Evolutionary conservation across 1,140 invertebrate species (phyloP), one percentile per base, ranked within the genome.

Genomic region (Liolophura sinensis): DNA sequence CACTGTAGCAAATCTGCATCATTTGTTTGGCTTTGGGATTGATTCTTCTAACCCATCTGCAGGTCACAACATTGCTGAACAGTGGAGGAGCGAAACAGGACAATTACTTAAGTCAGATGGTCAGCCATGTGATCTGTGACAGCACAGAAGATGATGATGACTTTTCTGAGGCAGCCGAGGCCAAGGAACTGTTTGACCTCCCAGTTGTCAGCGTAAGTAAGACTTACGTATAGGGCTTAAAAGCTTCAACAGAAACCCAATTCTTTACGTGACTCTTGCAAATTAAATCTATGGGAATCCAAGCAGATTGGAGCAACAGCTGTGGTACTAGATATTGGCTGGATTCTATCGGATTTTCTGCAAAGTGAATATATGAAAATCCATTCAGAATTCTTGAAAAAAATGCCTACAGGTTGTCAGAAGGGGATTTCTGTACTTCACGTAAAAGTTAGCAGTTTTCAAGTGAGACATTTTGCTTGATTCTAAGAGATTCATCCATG

Each of bases 131-230:
- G 72, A 92, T 96, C 79, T 91, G 91, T 73, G 94, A 94, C 50
- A 87, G 93, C 85, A 89, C 91, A 57, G 86, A 89, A 72, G 91
- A 93, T 81, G 90, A 87, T 75, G 31, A 40, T 40, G 87, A 89
- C 70, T 91, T 94, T 81, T 90, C 88, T 79, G 82, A 84, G 66
- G 82, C 79, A 63, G 76, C 75, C n/a, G 93, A 93, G 84, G 93
- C 93, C 14, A 91, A 91, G 82, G 94, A 97, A 77, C 85, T 97
- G 1, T 96, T 95, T 86, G 93, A 96, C 81, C 90, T 95, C 55
- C 93, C 93, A 62, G 92, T 93, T 68, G 91, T 95, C 51, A 91
- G 89, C 51, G 90, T 92, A 78, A 89, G 80, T 73, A n/a, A 9
- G 14, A 14, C 9, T 46, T 48, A 22, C 31, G 3, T 9, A 40